Evolutionary conservation across 1,140 invertebrate species (phyloP), one percentile per base, ranked within the genome.

Genomic region (Drosophila punjabiensis): DNA sequence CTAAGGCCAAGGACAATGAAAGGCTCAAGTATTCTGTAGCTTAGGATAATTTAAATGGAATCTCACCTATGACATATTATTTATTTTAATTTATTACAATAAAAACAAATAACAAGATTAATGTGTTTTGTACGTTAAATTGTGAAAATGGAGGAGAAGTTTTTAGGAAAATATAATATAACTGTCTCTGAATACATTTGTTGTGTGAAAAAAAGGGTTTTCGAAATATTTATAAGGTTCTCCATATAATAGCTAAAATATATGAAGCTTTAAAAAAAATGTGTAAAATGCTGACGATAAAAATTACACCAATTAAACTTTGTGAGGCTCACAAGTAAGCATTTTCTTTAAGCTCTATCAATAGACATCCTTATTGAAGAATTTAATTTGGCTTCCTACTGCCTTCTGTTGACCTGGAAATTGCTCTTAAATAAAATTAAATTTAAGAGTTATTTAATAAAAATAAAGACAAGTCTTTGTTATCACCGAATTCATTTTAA

Each of bases 21-120:
- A 81, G 55, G 69, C 84, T 87, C 11, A 80, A 83, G 60, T 87
- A 87, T 63, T 41, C 65, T 39, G 62, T 88, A 39, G 75, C 65
- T 45, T 87, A 84, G 53, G 20, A 7, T 58, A 35, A n/a, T 1
- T 43, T 7, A n/a, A 50, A 41, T 24, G 35, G 20, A 16, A 77
- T 50, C 50, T 87, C 56, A 71, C 14, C 9, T 60, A 41, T 30
- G 4, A 37, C 7, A 24, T 32, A 48, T 37, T 75, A 76, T 79
- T 76, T 56, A 85, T 82, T 87, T 76, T 71, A 56, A 76, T 82
- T 82, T 75, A 71, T 69, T 69, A 37, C 47, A 47, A 69, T 39
- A 70, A 82, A 82, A 61, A 33, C 33, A 56, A 77, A 71, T 45
- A 30, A 20, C 18, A 20, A 0, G 0, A 55, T 1, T 14, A 16